These are phyloP conservation scores for Eufriesea mexicana DNA, from an alignment of 1,140 invertebrate species.

Conservation along the genomic window DNA sequence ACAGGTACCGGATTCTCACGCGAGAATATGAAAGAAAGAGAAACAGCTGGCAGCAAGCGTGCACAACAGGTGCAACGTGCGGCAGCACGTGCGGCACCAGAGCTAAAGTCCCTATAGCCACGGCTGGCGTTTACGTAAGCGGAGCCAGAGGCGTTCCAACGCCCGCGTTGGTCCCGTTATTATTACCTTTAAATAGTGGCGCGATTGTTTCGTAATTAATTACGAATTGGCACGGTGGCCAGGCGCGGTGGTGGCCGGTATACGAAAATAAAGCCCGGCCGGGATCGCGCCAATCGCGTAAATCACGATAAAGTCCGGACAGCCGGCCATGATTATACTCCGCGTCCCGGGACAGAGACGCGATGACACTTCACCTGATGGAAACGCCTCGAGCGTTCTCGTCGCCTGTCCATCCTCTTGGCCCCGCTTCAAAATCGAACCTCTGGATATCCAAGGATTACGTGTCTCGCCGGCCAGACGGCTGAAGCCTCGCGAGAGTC, in stretches of 20 bases:
- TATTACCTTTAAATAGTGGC: conserved; percentile 35
- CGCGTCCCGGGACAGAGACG: background rate
- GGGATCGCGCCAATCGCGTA: conserved; percentile 9
- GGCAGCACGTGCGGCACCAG: no score
- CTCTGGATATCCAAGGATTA: background rate
- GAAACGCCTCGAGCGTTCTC: background rate
- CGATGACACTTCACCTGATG: conserved; percentile 7
- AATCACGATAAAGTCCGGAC: conserved; percentile 27
- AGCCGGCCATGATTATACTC: background rate
- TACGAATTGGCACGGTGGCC: conserved; percentile 31
- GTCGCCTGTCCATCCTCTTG: background rate
- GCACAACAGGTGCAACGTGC: background rate
- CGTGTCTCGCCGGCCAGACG: background rate
- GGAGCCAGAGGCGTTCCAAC: background rate
- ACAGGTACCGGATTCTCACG: no score
- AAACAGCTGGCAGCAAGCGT: background rate
- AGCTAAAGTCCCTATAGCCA: no score
- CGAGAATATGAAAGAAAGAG: background rate
- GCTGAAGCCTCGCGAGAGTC: background rate
- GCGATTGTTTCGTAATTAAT: conserved; percentile 49
- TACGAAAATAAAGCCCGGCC: conserved; percentile 28
- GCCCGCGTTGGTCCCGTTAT: background rate
- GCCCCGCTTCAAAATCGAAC: background rate
- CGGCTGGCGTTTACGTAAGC: background rate
- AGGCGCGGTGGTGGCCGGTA: no score